Percentiles rank a stretch among this genome's conserved stretches.
These are phyloP conservation scores for Lateolabrax maculatus DNA, from an alignment of 2,797 vertebrate species.

Conservation along the genomic window DNA sequence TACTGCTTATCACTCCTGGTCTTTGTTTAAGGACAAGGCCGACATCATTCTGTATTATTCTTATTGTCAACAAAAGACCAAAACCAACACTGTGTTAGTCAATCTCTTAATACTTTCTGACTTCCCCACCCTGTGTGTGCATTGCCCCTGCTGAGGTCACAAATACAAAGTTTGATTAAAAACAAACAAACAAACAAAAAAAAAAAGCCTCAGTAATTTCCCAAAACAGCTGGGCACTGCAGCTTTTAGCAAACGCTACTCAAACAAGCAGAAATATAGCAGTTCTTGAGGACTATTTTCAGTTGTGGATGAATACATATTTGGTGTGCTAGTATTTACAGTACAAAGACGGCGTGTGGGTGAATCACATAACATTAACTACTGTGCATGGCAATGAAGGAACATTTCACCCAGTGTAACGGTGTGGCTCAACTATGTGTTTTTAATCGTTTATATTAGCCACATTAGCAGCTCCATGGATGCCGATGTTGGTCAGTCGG, in stretches of 20 bases:
- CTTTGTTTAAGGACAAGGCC: constrained; percentile 19
- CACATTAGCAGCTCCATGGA: background rate
- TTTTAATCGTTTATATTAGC: background rate
- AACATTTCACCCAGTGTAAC: too few species aligned
- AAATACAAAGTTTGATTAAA: background rate
- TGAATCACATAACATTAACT: too few species aligned
- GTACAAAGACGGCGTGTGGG: background rate
- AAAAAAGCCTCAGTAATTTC: background rate
- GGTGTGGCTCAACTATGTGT: background rate
- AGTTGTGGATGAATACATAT: background rate
- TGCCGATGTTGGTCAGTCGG: background rate
- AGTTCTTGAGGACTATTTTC: background rate
- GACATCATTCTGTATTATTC: background rate
- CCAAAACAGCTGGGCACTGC: background rate
- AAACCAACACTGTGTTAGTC: background rate
- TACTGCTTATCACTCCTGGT: background rate
- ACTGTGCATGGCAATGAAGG: too few species aligned
- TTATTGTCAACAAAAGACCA: background rate
- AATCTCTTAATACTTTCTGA: background rate
- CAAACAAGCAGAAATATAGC: too few species aligned
- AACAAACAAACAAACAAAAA: too few species aligned
- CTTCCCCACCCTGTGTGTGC: background rate
- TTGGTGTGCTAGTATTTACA: background rate
- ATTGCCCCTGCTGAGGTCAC: background rate
- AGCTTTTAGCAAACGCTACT: too few species aligned